These are phyloP conservation scores for Seira sanloemensis DNA, from an alignment of 2,888 invertebrate genomes.

Conservation along the genomic window DNA sequence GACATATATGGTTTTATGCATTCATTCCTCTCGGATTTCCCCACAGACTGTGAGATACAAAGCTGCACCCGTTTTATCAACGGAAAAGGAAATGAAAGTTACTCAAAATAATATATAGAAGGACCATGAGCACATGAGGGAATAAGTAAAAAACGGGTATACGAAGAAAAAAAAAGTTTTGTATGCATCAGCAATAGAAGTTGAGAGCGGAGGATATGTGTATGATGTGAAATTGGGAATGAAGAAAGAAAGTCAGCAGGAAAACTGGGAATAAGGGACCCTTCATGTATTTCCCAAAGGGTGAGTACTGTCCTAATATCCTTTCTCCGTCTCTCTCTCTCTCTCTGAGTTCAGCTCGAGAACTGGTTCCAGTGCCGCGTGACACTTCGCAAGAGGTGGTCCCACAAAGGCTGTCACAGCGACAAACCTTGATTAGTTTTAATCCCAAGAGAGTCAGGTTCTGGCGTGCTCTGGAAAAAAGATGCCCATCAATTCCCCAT, in stretches of 20 bases:
- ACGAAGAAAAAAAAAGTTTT: conserved; percentile 67
- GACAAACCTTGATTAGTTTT: conserved; percentile 74
- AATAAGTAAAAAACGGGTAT: conserved; percentile 59
- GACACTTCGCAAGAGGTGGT: conserved; percentile 73
- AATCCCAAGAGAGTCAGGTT: conserved; percentile 71
- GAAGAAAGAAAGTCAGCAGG: conserved; percentile 65
- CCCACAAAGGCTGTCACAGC: conserved; percentile 74
- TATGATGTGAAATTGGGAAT: conserved; percentile 61
- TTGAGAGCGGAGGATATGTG: conserved; percentile 13
- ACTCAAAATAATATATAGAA: conserved; percentile 11
- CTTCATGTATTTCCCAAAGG: conserved; percentile 73
- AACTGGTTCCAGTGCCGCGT: conserved; percentile 63
- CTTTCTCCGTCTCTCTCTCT: conserved; percentile 65
- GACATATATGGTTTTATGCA: conserved; percentile 54
- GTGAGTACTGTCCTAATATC: conserved; percentile 72
- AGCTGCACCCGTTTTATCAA: neutral
- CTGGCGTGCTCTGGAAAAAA: conserved; percentile 73
- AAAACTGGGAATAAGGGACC: conserved; percentile 68
- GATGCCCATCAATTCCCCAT: conserved; percentile 72
- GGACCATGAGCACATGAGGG: conserved; percentile 54
- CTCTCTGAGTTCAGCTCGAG: neutral
- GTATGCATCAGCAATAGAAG: conserved; percentile 61
- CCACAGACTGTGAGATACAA: neutral
- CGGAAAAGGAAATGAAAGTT: neutral
- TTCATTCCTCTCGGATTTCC: conserved; percentile 12